Conservation (phyloP, 2,888 invertebrate genomes). For the Eupithecia abbreviata region DNA sequence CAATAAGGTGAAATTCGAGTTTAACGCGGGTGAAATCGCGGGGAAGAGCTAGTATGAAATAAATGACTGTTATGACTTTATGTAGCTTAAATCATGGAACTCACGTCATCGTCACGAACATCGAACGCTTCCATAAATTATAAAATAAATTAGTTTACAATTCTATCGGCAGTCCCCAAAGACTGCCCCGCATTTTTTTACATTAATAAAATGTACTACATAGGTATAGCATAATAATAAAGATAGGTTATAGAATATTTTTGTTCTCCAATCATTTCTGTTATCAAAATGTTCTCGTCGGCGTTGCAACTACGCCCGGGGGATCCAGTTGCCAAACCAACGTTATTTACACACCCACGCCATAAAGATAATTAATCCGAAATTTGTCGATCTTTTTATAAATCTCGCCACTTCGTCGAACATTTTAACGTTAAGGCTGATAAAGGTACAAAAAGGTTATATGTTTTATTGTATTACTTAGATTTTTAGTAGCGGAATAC, state of each 20-base stretch:
- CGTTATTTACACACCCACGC: not conserved
- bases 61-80: no score
- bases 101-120: no score
- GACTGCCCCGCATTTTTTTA: no score
- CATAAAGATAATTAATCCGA: not conserved
- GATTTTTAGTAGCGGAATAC: not conserved
- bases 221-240: not conserved
- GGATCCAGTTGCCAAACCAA: not conserved
- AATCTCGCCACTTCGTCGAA: not conserved
- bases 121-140: no score
- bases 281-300: not conserved
- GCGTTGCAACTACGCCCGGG: not conserved
- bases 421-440: not conserved
- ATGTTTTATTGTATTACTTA: not conserved
- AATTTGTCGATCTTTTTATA: not conserved
- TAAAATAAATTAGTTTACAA: no score
- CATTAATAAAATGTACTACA: no score
- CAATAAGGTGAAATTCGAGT: no score
- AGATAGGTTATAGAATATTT: not conserved
- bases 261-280: not conserved
- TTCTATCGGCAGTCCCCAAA: no score
- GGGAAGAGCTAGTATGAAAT: no score
- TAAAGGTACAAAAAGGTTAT: not conserved
- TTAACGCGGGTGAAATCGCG: no score
- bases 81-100: no score